These are phyloP conservation scores for Harpagus bidentatus DNA, from an alignment of 2,113 vertebrate species.

Conservation along the genomic window DNA sequence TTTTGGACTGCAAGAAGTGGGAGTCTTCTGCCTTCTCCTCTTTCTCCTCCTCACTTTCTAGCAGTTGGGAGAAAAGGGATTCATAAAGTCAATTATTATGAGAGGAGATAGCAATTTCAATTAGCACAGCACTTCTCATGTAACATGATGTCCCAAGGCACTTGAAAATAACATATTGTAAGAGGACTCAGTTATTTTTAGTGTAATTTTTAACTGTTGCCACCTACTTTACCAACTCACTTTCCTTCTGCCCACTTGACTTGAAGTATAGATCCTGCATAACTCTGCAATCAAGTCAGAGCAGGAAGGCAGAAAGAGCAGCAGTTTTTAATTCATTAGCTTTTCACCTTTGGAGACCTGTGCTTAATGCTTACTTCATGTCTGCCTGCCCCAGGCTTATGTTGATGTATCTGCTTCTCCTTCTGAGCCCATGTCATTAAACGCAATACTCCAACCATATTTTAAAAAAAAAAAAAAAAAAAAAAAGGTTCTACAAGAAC, in stretches of 20 bases:
- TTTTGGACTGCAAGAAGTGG: not conserved
- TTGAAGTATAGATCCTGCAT: not conserved
- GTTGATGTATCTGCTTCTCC: not conserved
- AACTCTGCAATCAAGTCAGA: constrained; percentile 4
- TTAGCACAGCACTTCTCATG: not conserved
- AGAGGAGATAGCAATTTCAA: constrained; percentile 26
- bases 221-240: not conserved
- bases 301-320: not conserved
- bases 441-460: not conserved
- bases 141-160: not conserved
- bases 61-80: not conserved
- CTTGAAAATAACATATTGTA: constrained; percentile 25
- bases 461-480: not conserved
- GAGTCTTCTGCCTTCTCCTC: not conserved
- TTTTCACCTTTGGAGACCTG: not conserved
- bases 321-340: constrained; percentile 23
- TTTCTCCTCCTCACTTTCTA: not conserved
- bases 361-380: constrained; percentile 33
- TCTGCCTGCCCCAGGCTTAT: not conserved
- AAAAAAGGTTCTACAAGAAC: not conserved
- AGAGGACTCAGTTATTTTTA: not conserved
- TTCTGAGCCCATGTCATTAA: not conserved
- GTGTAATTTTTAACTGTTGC: not conserved
- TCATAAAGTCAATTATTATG: not conserved
- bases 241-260: not conserved